phyloP scores from a whole-genome alignment of 2,888 invertebrate genomes.

The Amphipyra tragopoginis region DNA sequence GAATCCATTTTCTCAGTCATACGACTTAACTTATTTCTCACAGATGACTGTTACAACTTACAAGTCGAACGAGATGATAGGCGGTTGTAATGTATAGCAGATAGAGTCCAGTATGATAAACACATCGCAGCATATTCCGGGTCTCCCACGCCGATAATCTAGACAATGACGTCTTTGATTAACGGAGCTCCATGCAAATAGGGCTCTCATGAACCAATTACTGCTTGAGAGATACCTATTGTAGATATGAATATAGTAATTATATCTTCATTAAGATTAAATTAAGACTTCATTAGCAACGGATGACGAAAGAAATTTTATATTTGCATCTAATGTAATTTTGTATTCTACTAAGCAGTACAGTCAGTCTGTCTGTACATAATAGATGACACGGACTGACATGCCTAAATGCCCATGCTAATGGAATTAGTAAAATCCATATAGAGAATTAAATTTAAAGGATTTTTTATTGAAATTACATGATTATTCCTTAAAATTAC shows the following conservation, averaged over 20 bases:
- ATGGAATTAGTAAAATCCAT: conserved; percentile 2
- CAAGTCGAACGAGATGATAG: conserved; percentile 13
- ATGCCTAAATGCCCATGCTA: conserved; percentile 6
- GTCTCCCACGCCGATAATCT: conserved; percentile 76
- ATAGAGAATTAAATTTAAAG: conserved; percentile 4
- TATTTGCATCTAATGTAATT: neutral
- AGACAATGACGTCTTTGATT: conserved; percentile 75
- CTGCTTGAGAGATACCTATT: conserved; percentile 46
- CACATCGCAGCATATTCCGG: conserved; percentile 66
- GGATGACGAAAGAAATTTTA: conserved; percentile 16
- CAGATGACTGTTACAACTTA: neutral
- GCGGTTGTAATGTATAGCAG: conserved; percentile 9
- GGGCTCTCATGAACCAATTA: conserved; percentile 55
- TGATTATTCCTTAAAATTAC: no score
- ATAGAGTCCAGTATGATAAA: conserved; percentile 47
- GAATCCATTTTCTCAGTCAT: neutral
- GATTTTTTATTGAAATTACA: no score
- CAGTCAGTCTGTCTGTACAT: no score
- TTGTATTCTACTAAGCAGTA: no score
- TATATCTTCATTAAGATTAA: conserved; percentile 41
- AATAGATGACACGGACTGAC: conserved; percentile 2
- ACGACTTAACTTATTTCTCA: neutral
- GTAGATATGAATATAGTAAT: conserved; percentile 41
- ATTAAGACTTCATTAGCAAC: conserved; percentile 8
- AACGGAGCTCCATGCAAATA: conserved; percentile 53